A percentile compares a stretch with the other conserved stretches of the same genome.
Conservation (phyloP, 2,797 vertebrate genomes). For the Oreochromis mossambicus region DNA sequence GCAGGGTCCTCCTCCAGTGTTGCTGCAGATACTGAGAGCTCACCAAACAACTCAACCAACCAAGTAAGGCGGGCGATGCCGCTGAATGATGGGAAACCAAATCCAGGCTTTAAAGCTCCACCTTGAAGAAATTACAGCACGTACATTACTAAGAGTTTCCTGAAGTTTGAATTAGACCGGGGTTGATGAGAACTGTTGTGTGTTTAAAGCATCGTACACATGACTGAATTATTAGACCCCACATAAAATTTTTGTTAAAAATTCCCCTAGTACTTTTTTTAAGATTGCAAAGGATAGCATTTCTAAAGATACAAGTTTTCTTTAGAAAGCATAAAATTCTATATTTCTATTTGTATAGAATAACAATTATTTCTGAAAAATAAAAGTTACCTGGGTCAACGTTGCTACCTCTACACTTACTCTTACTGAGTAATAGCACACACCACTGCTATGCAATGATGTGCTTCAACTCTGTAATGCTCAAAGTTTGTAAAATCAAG, state of each 20-base stretch:
- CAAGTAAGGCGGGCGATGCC: conserved; percentile 89
- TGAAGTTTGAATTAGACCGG: accelerated
- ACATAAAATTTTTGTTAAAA: neutral
- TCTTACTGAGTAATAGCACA: neutral
- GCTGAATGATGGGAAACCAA: conserved; percentile 86
- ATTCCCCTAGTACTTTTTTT: neutral
- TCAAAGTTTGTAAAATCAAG: neutral
- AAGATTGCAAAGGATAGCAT: accelerated
- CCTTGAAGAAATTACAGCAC: conserved; percentile 59
- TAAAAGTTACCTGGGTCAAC: neutral
- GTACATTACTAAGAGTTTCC: neutral
- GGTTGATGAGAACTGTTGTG: neutral
- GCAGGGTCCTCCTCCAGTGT: conserved; percentile 74
- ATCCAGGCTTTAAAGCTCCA: conserved; percentile 76
- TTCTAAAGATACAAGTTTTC: neutral
- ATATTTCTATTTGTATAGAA: neutral
- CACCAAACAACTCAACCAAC: conserved; percentile 91
- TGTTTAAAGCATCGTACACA: neutral
- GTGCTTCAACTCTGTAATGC: neutral
- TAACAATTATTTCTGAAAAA: neutral
- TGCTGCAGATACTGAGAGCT: conserved; percentile 81
- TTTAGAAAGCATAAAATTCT: neutral
- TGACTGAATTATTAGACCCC: neutral
- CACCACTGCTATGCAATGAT: too few relatives aligned
- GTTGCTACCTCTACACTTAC: neutral